These are phyloP conservation scores for Leptinotarsa lineolata DNA, from an alignment of 1,140 invertebrate genomes.

Conservation along the genomic window DNA sequence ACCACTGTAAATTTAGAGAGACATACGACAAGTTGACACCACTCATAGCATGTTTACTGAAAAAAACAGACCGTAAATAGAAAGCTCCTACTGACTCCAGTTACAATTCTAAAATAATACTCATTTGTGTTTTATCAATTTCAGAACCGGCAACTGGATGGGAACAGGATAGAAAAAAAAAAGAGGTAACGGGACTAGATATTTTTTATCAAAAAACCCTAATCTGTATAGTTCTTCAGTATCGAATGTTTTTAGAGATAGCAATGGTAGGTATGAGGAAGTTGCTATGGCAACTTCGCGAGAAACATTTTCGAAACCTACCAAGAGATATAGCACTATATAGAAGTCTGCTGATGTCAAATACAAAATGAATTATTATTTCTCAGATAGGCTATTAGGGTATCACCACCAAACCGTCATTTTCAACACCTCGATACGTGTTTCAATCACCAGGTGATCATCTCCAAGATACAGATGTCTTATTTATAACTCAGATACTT, in stretches of 20 bases:
- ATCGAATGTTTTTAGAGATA: constrained; percentile 50
- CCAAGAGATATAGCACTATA: no score
- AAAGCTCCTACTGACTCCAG: neutral
- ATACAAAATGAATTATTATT: no score
- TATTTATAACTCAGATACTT: no score
- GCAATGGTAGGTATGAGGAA: constrained; percentile 48
- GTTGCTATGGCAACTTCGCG: constrained; percentile 4
- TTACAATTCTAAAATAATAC: neutral
- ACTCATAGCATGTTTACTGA: constrained; percentile 33
- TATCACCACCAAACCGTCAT: no score
- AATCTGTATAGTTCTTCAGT: constrained; percentile 49
- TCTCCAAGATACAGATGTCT: no score
- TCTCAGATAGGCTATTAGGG: no score
- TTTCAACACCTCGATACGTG: no score
- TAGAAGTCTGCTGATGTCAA: no score
- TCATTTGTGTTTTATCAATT: constrained; percentile 26
- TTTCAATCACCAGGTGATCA: no score
- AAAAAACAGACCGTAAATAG: constrained; percentile 6
- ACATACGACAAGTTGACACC: constrained; percentile 39
- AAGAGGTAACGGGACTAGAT: constrained; percentile 54
- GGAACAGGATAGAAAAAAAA: constrained; percentile 38
- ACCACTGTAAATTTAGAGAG: constrained; percentile 29
- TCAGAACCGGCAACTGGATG: constrained; percentile 38
- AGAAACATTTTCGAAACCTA: constrained; percentile 33
- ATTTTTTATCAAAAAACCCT: constrained; percentile 54